Base-by-base conservation (phyloP, 2,888 invertebrate species). In the Atherix ibis region DNA sequence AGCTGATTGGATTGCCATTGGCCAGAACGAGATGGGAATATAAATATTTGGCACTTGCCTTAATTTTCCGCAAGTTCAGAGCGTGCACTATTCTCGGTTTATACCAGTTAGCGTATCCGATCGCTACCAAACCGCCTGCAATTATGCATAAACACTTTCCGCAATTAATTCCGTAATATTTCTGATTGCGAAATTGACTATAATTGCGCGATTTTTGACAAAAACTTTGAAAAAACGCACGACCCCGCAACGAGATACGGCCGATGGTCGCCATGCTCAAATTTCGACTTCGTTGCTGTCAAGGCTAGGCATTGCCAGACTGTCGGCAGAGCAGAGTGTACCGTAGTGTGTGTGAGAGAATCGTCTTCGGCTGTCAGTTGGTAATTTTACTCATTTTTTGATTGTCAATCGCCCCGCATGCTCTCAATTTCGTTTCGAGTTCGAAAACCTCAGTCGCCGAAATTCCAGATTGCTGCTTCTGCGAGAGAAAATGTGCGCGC, bases 41-140 rank as follows among this genome's bases (percentile, higher is more conserved):
- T 31, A 8, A 8, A 14, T 27, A 13, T 22, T n/a, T n/a, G n/a
- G n/a, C n/a, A 54, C 58, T 57, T 54, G 67, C 67, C 56, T 59
- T 64, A 4, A 46, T 36, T 37, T 47, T 50, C 50, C 62, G 66
- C 31, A 62, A 41, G 48, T 65, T 68, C 33, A 64, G 56, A 22
- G 71, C 70, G 48, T 67, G 54, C 8, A 70, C 67, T 40, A 58
- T 53, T 37, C 52, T 53, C 10, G 49, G 46, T 45, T 54, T 58
- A 18, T 52, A 43, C 32, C 56, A 56, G 49, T 63, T 65, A 44
- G 63, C 62, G 27, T 58, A 56, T 14, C 63, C 45, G 40, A 64
- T 56, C 27, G 66, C 49, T 5, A 62, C 56, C 25, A 64, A 50
- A 25, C 66, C 60, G 28, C 64, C 65, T 31, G 64, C 58, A 18